Base-by-base conservation (phyloP, 1,140 invertebrate genomes). In the Hirudo medicinalis region DNA sequence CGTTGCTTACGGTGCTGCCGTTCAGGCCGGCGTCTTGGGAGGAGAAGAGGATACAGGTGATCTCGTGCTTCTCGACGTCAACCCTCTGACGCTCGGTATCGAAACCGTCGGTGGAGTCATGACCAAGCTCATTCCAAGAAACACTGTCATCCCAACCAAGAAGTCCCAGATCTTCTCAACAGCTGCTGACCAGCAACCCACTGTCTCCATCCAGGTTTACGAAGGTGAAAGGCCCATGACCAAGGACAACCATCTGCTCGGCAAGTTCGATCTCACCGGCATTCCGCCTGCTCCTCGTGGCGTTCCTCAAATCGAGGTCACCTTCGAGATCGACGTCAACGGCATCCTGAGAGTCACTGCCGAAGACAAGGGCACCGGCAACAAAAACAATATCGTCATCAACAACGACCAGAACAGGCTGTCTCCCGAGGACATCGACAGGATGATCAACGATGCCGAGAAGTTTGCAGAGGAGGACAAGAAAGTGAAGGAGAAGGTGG, bases 111-210 rank as follows among this genome's bases (percentile, higher is more conserved):
- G 96, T 73, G 96, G 96, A 75, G 94, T 99, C 17, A 99, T 99
- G 96, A 98, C 96, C 73, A 99, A 98, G 82, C 85, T 99, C 32
- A 99, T 99, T 80, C 89, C 92, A 71, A 83, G 96, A 78, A 99
- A 99, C 85, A 97, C 94, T 63, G 94, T 97, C 55, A 98, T 99
- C 77, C 96, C 96, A 22, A 98, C 95, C n/a, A 99, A 99, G 85
- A 98, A 99, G 80, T 95, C 93, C 8, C 95, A 99, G 80, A 94
- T 99, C 76, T 99, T 99, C 87, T 97, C 94, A 0, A 99, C 96
- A 15, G 95, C 95, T 60, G 92, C 92, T 22, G 96, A 99, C 79
- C 98, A 98, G 80, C 96, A 99, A 80, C 92, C 96, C 83, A 97
- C 94, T 27, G 96, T 99, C 11, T 97, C 94, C 54, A 99, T 99